phyloP scores from a whole-genome alignment of 2,113 vertebrate species.

The Syrmaticus mikado region DNA sequence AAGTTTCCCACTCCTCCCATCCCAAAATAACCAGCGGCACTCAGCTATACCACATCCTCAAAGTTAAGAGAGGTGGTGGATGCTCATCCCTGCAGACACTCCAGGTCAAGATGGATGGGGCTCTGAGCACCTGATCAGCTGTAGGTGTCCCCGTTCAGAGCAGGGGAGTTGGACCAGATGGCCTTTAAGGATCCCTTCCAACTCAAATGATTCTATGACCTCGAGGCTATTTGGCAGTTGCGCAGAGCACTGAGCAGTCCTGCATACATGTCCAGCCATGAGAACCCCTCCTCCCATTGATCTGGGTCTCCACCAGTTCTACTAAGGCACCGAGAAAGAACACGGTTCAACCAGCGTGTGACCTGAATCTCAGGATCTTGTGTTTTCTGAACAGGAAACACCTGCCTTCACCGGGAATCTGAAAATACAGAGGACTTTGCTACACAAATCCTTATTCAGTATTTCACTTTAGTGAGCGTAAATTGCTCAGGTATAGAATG shows the following conservation, averaged over 20 bases:
- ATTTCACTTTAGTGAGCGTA: slow-evolving; percentile 39
- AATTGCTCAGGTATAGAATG: slow-evolving; percentile 12
- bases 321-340: not conserved
- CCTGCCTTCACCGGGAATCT: slow-evolving; percentile 12
- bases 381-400: not conserved
- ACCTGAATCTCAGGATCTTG: not conserved
- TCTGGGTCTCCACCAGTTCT: not conserved
- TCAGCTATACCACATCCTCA: not conserved
- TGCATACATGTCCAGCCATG: not conserved
- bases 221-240: too few species aligned
- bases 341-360: not conserved
- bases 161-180: too few species aligned
- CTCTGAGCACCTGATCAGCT: too few species aligned
- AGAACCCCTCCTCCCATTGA: not conserved
- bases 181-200: too few species aligned
- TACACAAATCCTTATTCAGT: slow-evolving; percentile 19
- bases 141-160: too few species aligned
- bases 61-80: too few species aligned
- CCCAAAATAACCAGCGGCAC: not conserved
- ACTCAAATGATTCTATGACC: too few species aligned
- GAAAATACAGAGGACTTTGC: slow-evolving; percentile 9
- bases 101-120: too few species aligned
- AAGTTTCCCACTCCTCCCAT: not conserved
- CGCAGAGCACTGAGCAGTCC: too few species aligned
- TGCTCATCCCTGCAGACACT: too few species aligned